Conservation (phyloP, 2,888 invertebrate genomes). For the Poecilobothrus nobilitatus region DNA sequence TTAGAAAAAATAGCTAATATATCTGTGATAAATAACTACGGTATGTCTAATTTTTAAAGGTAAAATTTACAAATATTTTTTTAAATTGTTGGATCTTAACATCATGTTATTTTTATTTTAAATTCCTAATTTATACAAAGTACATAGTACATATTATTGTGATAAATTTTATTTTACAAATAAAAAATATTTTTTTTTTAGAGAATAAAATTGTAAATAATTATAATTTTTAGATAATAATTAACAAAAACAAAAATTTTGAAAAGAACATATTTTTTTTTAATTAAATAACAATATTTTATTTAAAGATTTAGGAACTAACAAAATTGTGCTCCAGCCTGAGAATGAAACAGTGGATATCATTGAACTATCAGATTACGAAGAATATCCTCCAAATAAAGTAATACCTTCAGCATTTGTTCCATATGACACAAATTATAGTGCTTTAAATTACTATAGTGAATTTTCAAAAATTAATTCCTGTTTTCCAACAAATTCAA, state of each 20-base stretch:
- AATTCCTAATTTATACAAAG: too few relatives aligned
- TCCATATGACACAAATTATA: background rate
- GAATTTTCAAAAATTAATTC: conserved; percentile 13
- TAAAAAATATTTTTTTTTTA: too few relatives aligned
- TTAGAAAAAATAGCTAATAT: conserved; percentile 40
- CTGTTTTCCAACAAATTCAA: conserved; percentile 18
- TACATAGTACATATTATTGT: too few relatives aligned
- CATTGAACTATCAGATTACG: conserved; percentile 18
- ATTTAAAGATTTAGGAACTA: conserved; percentile 17
- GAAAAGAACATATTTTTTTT: too few relatives aligned
- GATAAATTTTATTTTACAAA: too few relatives aligned
- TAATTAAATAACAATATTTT: conserved; percentile 9
- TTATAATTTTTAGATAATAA: too few relatives aligned
- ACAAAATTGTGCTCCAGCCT: conserved; percentile 20
- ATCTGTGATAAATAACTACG: conserved; percentile 34
- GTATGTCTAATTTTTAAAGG: conserved; percentile 25
- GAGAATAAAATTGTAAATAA: too few relatives aligned
- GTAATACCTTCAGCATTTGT: background rate
- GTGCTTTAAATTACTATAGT: background rate
- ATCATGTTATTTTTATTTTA: too few relatives aligned
- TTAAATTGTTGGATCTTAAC: too few relatives aligned
- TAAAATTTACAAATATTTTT: background rate
- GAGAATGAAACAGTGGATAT: conserved; percentile 15
- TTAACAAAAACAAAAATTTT: too few relatives aligned
- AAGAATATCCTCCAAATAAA: conserved; percentile 16